Evolutionary conservation across 2,888 invertebrate species (phyloP).

Genomic region (Hoplodrina blanda): DNA sequence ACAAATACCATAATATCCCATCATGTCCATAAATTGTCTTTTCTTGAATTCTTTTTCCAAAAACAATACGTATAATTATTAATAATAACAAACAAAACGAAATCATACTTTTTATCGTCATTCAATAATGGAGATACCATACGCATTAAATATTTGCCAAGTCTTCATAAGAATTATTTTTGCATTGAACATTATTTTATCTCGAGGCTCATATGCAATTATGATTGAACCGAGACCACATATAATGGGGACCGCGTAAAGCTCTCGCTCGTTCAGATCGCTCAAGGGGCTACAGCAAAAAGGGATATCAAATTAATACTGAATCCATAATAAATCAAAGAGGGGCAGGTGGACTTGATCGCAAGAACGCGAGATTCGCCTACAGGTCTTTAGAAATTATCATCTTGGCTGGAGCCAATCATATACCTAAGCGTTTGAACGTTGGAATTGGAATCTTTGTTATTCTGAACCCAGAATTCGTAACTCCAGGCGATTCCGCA

Average conservation of each 20-base stretch:
- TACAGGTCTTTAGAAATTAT: slow-evolving; percentile 89
- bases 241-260: slow-evolving; percentile 86
- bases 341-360: slow-evolving; percentile 88
- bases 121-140: slow-evolving; percentile 33
- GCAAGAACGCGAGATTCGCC: slow-evolving; percentile 86
- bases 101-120: slow-evolving; percentile 36
- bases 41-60: slow-evolving; percentile 2
- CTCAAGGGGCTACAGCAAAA: slow-evolving; percentile 89
- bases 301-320: slow-evolving; percentile 91
- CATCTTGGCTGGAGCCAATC: slow-evolving; percentile 68
- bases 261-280: slow-evolving; percentile 85
- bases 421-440: slow-evolving; percentile 62
- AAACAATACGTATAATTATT: slow-evolving; percentile 26
- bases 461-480: slow-evolving; percentile 72
- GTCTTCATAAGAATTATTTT: slow-evolving; percentile 72
- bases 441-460: slow-evolving; percentile 74
- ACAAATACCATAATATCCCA: background rate
- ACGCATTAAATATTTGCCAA: slow-evolving; percentile 62
- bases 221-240: slow-evolving; percentile 87
- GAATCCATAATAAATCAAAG: slow-evolving; percentile 91
- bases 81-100: slow-evolving; percentile 22
- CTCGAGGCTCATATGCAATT: slow-evolving; percentile 88
- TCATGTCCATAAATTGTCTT: background rate
- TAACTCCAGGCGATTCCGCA: slow-evolving; percentile 63
- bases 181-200: slow-evolving; percentile 83